Base-by-base conservation (phyloP, 2,888 invertebrate species). In the Colletes collaris region DNA sequence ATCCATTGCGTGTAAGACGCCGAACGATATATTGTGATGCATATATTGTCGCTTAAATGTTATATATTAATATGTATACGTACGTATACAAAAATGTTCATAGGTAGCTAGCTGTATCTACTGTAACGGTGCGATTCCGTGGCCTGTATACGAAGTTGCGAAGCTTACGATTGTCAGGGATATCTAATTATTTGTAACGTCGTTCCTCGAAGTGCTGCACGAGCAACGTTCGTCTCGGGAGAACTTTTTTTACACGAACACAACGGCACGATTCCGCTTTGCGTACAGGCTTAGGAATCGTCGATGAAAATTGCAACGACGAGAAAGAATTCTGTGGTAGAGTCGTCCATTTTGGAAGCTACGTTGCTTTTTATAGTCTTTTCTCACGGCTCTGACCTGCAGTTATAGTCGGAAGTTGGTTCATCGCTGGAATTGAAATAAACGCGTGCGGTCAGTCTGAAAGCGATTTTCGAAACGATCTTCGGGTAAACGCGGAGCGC, bases 11-110 rank as follows among this genome's bases (percentile, higher is more conserved):
- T 50, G 37, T 27, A 52, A 69, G 49, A 68, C 69, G 68, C 63
- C 65, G 70, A 77, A 67, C 27, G 68, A 75, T 80, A 79, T 75
- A 84, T 84, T 82, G 84, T 80, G 83, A 87, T 82, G 85, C 76
- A 72, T 83, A 83, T 79, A 84, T 81, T 77, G 76, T 78, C 79
- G 76, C 75, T 84, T 83, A 82, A 87, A 85, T 81, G 76, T 85
- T 83, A 76, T 79, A 80, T 82, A 84, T 84, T 83, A 71, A 77
- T 75, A 76, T 59, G 75, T 71, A 70, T 73, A 73, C 72, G 46
- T 65, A 80, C 55, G 81, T 80, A 80, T 81, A 72, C 64, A 81
- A 68, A 79, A 78, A 85, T 84, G 81, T 85, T 82, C 76, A 76
- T 82, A 80, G 76, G 77, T 85, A 82, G 71, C 71, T 27, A 27